Conservation (phyloP, 2,797 vertebrate genomes). For the Aplochiton taeniatus region DNA sequence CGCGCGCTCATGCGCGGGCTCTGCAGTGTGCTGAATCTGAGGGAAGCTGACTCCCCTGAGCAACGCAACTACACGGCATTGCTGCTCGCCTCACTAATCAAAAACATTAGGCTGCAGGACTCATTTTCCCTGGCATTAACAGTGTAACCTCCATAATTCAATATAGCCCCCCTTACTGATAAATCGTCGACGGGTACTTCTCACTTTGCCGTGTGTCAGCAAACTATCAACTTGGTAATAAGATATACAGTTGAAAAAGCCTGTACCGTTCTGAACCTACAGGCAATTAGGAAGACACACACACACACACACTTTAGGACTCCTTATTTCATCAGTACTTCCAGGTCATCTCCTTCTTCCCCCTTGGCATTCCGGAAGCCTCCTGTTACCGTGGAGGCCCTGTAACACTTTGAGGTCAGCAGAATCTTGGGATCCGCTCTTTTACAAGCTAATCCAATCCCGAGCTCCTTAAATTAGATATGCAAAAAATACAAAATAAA, state of each 20-base stretch:
- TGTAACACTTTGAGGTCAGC: slow-evolving; percentile 72
- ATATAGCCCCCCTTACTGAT: slow-evolving; percentile 66
- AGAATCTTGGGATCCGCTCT: slow-evolving; percentile 67
- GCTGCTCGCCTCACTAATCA: slow-evolving; percentile 65
- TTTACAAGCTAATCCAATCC: slow-evolving; percentile 77
- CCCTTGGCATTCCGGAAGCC: slow-evolving; percentile 52
- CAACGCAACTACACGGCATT: slow-evolving; percentile 18
- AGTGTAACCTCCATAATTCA: slow-evolving; percentile 69
- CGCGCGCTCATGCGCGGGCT: slow-evolving; percentile 4
- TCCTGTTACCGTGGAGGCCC: slow-evolving; percentile 65
- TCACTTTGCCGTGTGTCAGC: slow-evolving; percentile 70
- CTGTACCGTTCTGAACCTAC: slow-evolving; percentile 54
- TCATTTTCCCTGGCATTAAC: slow-evolving; percentile 63
- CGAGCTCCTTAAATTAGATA: slow-evolving; percentile 73
- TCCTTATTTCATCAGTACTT: slow-evolving; percentile 68
- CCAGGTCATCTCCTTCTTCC: slow-evolving; percentile 46
- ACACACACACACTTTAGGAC: slow-evolving; percentile 27
- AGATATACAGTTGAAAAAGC: slow-evolving; percentile 48
- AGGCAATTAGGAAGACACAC: slow-evolving; percentile 55
- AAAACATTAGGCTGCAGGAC: slow-evolving; percentile 69
- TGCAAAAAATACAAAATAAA: slow-evolving; percentile 74
- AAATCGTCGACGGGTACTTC: slow-evolving; percentile 39
- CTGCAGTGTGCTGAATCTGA: slow-evolving; percentile 47
- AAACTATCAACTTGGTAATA: slow-evolving; percentile 70
- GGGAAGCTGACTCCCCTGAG: slow-evolving; percentile 56